Conservation (phyloP, 2,888 invertebrate genomes). For the Conus canariensis region DNA sequence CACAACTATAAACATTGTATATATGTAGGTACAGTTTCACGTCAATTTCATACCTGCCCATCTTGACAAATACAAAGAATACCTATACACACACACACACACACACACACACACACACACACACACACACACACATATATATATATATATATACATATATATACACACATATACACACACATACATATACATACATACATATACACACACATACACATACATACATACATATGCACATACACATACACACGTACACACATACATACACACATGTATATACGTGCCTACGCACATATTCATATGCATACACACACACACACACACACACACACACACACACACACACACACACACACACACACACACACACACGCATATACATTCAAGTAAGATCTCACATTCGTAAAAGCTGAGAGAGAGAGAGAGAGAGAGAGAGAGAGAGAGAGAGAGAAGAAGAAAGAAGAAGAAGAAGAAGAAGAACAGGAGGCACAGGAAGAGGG, state of each 20-base stretch:
- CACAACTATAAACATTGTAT: too few relatives aligned
- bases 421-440: constrained; percentile 9
- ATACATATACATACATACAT: too few relatives aligned
- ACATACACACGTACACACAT: background rate
- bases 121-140: too few relatives aligned
- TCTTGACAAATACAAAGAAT: too few relatives aligned
- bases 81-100: too few relatives aligned
- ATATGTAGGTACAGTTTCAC: too few relatives aligned
- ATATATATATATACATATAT: too few relatives aligned
- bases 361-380: background rate
- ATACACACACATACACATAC: background rate
- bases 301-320: background rate
- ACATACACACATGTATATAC: background rate
- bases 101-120: too few relatives aligned
- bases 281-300: background rate
- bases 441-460: constrained; percentile 3
- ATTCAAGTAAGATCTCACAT: background rate
- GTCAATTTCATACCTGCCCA: too few relatives aligned
- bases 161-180: too few relatives aligned
- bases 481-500: background rate
- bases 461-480: background rate
- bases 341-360: background rate
- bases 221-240: background rate
- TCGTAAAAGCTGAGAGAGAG: background rate
- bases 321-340: constrained; percentile 7